A percentile compares a stretch with the other conserved stretches of the same genome.
phyloP scores from a whole-genome alignment of 2,797 vertebrate genomes.

The Enteromius unitaeniatus region DNA sequence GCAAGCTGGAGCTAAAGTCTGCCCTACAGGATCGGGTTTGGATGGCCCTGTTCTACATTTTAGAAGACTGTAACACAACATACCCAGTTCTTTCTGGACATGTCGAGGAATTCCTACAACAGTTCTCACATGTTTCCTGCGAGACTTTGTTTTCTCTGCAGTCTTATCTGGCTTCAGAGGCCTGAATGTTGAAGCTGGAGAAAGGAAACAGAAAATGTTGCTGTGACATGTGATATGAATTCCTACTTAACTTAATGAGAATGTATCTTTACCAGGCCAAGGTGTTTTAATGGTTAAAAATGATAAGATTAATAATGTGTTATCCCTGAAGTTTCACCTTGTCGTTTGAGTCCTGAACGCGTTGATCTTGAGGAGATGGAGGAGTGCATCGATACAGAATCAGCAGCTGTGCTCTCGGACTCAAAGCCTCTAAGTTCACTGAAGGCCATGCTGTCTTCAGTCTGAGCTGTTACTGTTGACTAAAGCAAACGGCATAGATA shows the following conservation, averaged over 20 bases:
- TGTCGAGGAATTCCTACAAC: slow-evolving; percentile 90
- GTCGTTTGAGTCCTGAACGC: slow-evolving; percentile 80
- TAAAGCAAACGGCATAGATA: slow-evolving; percentile 59
- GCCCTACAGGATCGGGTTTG: no score
- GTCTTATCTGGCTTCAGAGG: slow-evolving; percentile 77
- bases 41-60: not conserved
- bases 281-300: not conserved
- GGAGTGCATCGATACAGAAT: slow-evolving; percentile 75
- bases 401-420: slow-evolving; percentile 77
- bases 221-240: not conserved
- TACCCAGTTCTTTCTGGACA: slow-evolving; percentile 92
- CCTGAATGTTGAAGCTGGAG: slow-evolving; percentile 79
- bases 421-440: slow-evolving; percentile 73
- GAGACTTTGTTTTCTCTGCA: slow-evolving; percentile 73
- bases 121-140: slow-evolving; percentile 80
- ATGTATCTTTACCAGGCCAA: not conserved
- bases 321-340: slow-evolving; percentile 70
- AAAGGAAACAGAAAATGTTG: slow-evolving; percentile 14
- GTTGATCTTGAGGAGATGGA: slow-evolving; percentile 75
- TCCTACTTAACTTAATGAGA: not conserved
- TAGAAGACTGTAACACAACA: slow-evolving; percentile 37
- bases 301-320: not conserved
- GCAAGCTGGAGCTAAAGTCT: no score
- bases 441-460: slow-evolving; percentile 79
- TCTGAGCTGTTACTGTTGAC: slow-evolving; percentile 76